Evolutionary conservation across 2,888 invertebrate genomes (phyloP).

Genomic region (Autographa gamma): DNA sequence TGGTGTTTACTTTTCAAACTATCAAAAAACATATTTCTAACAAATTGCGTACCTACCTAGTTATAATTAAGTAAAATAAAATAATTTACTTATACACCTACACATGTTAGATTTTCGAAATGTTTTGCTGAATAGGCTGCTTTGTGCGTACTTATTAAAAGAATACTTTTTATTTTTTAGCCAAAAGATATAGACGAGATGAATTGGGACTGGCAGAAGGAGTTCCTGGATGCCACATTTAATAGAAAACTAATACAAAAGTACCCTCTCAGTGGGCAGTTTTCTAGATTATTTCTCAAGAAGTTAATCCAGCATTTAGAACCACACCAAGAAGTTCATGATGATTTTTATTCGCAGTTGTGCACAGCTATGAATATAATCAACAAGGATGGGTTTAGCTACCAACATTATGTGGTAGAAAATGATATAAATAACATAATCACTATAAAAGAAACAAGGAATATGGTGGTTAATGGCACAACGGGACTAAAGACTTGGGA

Average conservation of each 20-base stretch:
- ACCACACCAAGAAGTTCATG: constrained; percentile 89
- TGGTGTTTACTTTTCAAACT: neutral
- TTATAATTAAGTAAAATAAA: no score
- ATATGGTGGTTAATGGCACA: constrained; percentile 93
- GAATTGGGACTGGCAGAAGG: constrained; percentile 88
- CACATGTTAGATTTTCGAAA: no score
- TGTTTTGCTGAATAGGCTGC: no score
- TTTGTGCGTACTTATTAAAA: no score
- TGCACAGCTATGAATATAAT: constrained; percentile 85
- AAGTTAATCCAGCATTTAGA: constrained; percentile 90
- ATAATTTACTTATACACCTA: no score
- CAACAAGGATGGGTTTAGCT: constrained; percentile 79
- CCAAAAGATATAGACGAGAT: constrained; percentile 66
- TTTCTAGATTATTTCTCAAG: constrained; percentile 91
- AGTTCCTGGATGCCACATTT: constrained; percentile 89
- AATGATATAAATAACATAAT: constrained; percentile 77
- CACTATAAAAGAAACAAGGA: constrained; percentile 91
- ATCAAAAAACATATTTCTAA: neutral
- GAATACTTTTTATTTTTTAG: constrained; percentile 64
- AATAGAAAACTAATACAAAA: constrained; percentile 84
- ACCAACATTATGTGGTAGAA: constrained; percentile 90
- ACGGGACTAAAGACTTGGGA: constrained; percentile 95
- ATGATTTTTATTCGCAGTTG: constrained; percentile 90
- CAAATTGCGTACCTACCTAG: neutral
- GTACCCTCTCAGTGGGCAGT: constrained; percentile 90